Evolutionary conservation across 2,113 vertebrate genomes (phyloP), one percentile per base, ranked within the genome.

Genomic region (Sakesphorus luctuosus): DNA sequence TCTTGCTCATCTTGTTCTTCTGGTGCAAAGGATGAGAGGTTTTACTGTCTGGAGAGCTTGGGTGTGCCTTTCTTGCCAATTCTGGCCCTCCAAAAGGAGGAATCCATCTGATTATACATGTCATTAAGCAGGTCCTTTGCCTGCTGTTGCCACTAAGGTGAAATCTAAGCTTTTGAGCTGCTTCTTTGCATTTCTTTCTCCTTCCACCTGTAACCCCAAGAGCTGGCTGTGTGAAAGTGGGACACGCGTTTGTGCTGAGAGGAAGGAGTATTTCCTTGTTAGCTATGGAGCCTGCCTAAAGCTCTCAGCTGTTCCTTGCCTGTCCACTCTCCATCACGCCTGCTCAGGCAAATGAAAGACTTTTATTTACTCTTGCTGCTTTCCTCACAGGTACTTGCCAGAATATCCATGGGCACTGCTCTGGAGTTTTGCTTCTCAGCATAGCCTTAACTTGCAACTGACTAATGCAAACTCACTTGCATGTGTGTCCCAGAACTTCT

Each of bases 1-100:
- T 87, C 82, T 79, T 71, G 80, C 66, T 91, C 40, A 73, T 82
- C 93, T 94, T 28, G 84, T 87, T 95, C 84, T 82, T 68, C 91
- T 61, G 66, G 89, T 76, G 66, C 52, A 36, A 65, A 91, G 73
- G 47, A 79, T 21, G 40, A 67, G 49, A 93, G 26, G 40, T 46
- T 93, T 83, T 73, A 53, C 47, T 75, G 61, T 35, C 59, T 2
- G 2, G 16, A 50, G 46, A 84, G 53, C 40, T 24, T 66, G 68
- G 71, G 59, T 80, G 72, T 83, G 56, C 23, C 83, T 33, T 90
- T 80, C 58, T 83, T 20, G 68, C 49, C 44, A 81, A 5, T 46
- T 69, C 38, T 74, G n/a, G n/a, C 66, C 36, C 56, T 81, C 35
- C 50, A 66, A 43, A 58, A 90, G 53, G 18, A 46, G 53, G 7